Base-by-base conservation (phyloP, 2,797 vertebrate genomes). In the Neostethus bicornis region DNA sequence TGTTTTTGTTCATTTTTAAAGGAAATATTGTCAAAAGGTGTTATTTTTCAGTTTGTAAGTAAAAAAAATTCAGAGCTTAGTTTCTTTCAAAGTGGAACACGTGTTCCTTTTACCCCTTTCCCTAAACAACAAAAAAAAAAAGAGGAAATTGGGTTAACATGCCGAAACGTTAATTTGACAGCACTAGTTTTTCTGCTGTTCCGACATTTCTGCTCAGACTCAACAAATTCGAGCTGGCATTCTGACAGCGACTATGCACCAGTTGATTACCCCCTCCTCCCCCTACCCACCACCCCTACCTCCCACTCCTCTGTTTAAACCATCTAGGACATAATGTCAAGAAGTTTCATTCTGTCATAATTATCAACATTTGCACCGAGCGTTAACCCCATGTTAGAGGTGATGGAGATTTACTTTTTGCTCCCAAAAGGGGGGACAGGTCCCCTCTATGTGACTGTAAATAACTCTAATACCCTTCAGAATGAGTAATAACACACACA, bases 341-440 rank as follows among this genome's bases (percentile, higher is more conserved):
- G 42, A 44, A 13, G 32, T 32, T 32, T 14, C 24, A 45, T 26
- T 11, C 26, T 11, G 3, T 17, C 26, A 31, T 17, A 47, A 47
- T 19, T 28, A 12, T 16, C 19, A 47, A 25, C 11, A 13, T 45
- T 13, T 43, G 12, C 13, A 23, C 12, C 43, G 4, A 43, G 26
- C 8, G 16, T 32, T 32, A 17, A 39, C 17, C 13, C 39, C 17
- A 60, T 19, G 4, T 41, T 12, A 21, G 10, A 41, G 38, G 8
- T 41, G 44, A 14, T 44, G 5, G 29, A 3, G 41, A 32, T 31
- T 55, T 25, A 29, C 21, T 54, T 45, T 44, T 14, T 12, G 29
- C 44, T 34, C 52, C 29, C 52, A 45, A 57, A 57, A 21, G 13
- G 31, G 16, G 56, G 19, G 16, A n/a, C 4, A 28, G 23, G 32